These are phyloP conservation scores for Mesocricetus auratus DNA, from an alignment of 2,113 vertebrate species.

Conservation along the genomic window DNA sequence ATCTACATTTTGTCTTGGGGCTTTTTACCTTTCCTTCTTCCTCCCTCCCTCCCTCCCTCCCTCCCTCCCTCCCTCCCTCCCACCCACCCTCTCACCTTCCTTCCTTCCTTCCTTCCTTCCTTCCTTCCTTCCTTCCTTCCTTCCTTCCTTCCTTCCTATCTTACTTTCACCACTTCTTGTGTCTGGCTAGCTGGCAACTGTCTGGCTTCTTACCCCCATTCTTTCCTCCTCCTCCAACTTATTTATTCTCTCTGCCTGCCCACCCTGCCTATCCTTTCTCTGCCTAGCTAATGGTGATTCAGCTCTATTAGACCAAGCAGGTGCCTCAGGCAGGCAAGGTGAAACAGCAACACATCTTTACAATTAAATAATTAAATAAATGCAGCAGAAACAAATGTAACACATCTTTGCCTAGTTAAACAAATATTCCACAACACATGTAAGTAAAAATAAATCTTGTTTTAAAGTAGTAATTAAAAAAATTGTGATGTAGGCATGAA, in stretches of 20 bases:
- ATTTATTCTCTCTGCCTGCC: not conserved
- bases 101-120: no score
- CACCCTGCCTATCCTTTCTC: no score
- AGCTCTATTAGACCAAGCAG: not conserved
- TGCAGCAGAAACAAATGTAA: no score
- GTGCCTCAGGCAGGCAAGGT: not conserved
- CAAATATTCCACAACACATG: not conserved
- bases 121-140: no score
- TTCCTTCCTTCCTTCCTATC: not conserved
- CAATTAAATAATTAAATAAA: no score
- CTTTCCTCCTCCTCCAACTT: not conserved
- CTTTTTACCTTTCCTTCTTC: not conserved
- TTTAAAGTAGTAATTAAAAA: not conserved
- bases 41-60: no score
- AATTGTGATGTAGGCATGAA: not conserved
- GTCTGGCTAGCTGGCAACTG: not conserved
- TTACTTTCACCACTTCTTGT: not conserved
- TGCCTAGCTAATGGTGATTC: not conserved
- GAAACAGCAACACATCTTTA: not conserved
- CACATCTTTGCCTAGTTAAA: not conserved
- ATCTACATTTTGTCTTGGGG: not conserved
- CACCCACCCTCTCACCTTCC: no score
- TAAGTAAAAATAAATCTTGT: not conserved
- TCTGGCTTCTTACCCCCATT: not conserved
- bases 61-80: no score